Evolutionary conservation across 2,797 vertebrate species (phyloP).

Genomic region (Tapirus indicus): DNA sequence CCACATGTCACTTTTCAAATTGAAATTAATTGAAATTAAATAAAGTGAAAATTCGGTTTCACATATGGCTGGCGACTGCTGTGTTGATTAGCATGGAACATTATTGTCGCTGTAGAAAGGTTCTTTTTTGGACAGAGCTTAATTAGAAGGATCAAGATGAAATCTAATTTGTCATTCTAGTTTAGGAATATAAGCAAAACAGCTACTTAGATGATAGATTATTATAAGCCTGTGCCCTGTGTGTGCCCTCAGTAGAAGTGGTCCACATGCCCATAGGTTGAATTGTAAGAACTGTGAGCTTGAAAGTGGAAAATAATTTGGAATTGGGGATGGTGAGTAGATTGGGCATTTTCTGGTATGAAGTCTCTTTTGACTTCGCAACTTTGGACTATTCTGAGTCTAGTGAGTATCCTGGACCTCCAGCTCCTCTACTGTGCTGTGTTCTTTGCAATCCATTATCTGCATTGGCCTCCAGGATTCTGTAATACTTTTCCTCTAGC

Average conservation of each 20-base stretch:
- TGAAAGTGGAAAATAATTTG: neutral
- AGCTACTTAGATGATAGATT: neutral
- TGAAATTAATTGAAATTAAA: neutral
- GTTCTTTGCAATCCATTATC: neutral
- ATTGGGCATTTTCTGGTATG: neutral
- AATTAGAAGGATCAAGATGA: neutral
- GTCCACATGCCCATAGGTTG: neutral
- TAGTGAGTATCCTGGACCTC: neutral
- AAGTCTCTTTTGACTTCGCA: neutral
- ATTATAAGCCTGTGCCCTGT: neutral
- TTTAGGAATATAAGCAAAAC: neutral
- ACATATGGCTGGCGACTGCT: neutral
- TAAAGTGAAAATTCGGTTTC: neutral
- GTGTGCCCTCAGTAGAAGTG: neutral
- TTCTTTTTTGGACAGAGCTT: neutral
- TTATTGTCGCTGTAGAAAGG: neutral
- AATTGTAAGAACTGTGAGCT: neutral
- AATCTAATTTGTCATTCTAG: neutral
- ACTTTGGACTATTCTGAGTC: neutral
- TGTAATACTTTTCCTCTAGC: neutral
- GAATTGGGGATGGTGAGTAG: neutral
- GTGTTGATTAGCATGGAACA: neutral
- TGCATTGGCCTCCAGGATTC: neutral
- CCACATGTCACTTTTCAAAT: neutral
- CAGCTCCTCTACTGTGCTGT: neutral